These are phyloP conservation scores for Corbicula japonica DNA, from an alignment of 2,888 invertebrate genomes.

Conservation along the genomic window DNA sequence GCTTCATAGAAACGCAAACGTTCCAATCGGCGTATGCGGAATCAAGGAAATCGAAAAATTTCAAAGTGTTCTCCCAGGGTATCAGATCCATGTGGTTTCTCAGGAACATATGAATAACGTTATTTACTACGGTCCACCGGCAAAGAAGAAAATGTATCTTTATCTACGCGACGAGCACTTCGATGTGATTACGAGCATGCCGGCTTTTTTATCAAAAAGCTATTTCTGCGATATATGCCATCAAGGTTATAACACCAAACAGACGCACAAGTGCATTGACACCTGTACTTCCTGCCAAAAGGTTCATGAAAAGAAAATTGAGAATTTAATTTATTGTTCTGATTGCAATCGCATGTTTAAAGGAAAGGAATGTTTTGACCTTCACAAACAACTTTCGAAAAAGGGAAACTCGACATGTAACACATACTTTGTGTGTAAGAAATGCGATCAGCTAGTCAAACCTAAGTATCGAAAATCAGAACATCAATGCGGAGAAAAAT, in stretches of 20 bases:
- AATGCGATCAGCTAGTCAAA: too few species aligned
- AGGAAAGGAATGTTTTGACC: too few species aligned
- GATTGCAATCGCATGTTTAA: conserved; percentile 9
- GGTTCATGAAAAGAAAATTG: conserved; percentile 9
- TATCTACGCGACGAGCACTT: too few species aligned
- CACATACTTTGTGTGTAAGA: too few species aligned
- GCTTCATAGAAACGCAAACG: conserved; percentile 38
- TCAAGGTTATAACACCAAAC: conserved; percentile 31
- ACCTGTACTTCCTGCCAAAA: conserved; percentile 13
- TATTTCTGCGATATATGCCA: conserved; percentile 28
- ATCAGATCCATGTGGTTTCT: conserved; percentile 42
- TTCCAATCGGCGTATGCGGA: conserved; percentile 33
- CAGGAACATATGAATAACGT: conserved; percentile 43
- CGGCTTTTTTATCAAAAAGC: conserved; percentile 28
- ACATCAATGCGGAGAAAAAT: too few species aligned
- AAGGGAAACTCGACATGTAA: too few species aligned
- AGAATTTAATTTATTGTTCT: conserved; percentile 11
- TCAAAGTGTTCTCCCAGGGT: conserved; percentile 25
- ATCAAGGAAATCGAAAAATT: conserved; percentile 42
- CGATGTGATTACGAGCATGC: too few species aligned
- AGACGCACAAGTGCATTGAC: conserved; percentile 24
- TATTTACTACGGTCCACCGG: conserved; percentile 28
- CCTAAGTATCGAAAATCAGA: too few species aligned
- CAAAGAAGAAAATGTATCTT: conserved; percentile 33
- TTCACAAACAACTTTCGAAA: too few species aligned